Conservation (phyloP, 1,140 invertebrate species). For the Gryon sp. region DNA sequence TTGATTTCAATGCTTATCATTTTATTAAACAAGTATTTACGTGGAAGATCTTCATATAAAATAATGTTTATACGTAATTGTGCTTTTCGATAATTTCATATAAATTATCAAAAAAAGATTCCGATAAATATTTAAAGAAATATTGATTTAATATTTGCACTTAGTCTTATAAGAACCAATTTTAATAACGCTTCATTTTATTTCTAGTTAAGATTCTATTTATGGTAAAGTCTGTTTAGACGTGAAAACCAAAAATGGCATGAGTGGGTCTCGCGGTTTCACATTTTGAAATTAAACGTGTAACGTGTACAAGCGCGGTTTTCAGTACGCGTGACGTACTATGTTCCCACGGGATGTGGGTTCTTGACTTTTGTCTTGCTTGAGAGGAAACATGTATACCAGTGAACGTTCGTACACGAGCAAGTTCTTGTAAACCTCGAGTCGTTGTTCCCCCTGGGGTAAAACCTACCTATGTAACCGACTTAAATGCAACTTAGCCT, state of each 20-base stretch:
- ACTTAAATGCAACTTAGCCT: constrained; percentile 35
- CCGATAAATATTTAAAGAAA: too few relatives aligned
- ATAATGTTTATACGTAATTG: too few relatives aligned
- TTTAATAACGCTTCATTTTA: too few relatives aligned
- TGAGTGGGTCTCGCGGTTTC: not conserved
- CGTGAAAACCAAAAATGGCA: constrained; percentile 17
- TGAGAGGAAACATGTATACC: constrained; percentile 50
- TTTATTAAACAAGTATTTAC: too few relatives aligned
- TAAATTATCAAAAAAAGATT: too few relatives aligned
- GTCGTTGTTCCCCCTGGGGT: constrained; percentile 51
- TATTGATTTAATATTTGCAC: too few relatives aligned
- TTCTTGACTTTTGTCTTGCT: constrained; percentile 64
- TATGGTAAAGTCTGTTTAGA: not conserved
- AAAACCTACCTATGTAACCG: constrained; percentile 36
- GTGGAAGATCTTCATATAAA: too few relatives aligned
- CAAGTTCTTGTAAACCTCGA: constrained; percentile 53
- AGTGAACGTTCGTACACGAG: constrained; percentile 51
- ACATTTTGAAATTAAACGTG: constrained; percentile 41
- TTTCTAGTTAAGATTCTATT: too few relatives aligned
- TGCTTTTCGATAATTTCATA: too few relatives aligned
- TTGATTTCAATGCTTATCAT: too few relatives aligned
- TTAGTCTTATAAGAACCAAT: too few relatives aligned
- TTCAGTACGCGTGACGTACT: constrained; percentile 61
- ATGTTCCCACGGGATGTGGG: constrained; percentile 65
- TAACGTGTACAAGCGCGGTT: constrained; percentile 36